These are phyloP conservation scores for Hymenopus coronatus DNA, from an alignment of 2,888 invertebrate genomes.

Conservation along the genomic window DNA sequence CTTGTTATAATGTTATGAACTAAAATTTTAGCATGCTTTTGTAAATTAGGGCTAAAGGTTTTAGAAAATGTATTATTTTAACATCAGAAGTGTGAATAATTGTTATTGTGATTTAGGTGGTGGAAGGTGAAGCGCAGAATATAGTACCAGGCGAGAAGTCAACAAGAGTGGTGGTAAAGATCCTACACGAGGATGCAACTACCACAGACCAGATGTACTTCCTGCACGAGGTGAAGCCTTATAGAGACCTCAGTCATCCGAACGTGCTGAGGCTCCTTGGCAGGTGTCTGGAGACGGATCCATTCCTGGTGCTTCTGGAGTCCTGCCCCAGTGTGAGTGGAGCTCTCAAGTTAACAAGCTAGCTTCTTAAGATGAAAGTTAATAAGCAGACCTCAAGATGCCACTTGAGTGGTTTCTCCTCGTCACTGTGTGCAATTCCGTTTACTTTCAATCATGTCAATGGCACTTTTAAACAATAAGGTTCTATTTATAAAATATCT, in stretches of 20 bases:
- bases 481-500: no score
- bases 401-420: not conserved
- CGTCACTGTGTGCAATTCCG: not conserved
- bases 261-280: slow-evolving; percentile 71
- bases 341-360: not conserved
- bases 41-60: no score
- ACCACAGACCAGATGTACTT: slow-evolving; percentile 74
- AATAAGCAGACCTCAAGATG: not conserved
- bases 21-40: no score
- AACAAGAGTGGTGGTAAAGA: slow-evolving; percentile 70
- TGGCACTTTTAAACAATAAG: no score
- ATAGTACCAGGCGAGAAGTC: slow-evolving; percentile 43
- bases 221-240: slow-evolving; percentile 71
- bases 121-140: slow-evolving; percentile 70
- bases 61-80: no score
- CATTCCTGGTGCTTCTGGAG: slow-evolving; percentile 76
- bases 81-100: not conserved
- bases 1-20: no score
- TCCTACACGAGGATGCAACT: slow-evolving; percentile 73
- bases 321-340: slow-evolving; percentile 61
- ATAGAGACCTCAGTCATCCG: slow-evolving; percentile 67
- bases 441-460: no score
- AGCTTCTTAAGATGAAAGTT: not conserved
- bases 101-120: slow-evolving; percentile 54
- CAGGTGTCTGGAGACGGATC: slow-evolving; percentile 73